These are phyloP conservation scores for Brachylomia viminalis DNA, from an alignment of 2,888 invertebrate species.

Conservation along the genomic window DNA sequence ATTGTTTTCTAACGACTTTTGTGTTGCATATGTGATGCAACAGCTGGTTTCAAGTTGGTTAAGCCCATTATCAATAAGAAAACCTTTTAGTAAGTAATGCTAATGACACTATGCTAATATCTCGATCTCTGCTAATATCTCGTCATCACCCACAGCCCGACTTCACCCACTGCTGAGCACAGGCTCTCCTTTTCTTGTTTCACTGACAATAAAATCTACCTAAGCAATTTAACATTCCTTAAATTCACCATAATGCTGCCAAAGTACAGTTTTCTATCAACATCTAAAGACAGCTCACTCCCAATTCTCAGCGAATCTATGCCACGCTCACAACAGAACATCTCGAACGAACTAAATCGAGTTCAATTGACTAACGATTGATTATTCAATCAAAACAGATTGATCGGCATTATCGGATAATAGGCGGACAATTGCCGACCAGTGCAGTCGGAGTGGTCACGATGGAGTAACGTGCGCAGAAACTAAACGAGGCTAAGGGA, in stretches of 20 bases:
- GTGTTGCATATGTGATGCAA: background rate
- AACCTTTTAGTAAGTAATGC: background rate
- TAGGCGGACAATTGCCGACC: constrained; percentile 77
- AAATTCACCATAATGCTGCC: background rate
- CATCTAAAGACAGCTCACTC: constrained; percentile 14
- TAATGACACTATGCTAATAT: too few relatives aligned
- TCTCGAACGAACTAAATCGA: constrained; percentile 77
- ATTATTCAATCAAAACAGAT: constrained; percentile 89
- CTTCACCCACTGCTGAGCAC: too few relatives aligned
- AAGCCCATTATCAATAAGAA: background rate
- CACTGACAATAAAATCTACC: too few relatives aligned
- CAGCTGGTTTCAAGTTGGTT: background rate
- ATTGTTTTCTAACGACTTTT: background rate
- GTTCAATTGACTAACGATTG: constrained; percentile 90
- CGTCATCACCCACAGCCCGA: too few relatives aligned
- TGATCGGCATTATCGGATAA: constrained; percentile 90
- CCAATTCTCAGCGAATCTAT: constrained; percentile 56
- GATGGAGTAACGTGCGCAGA: constrained; percentile 66
- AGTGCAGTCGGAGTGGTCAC: constrained; percentile 70
- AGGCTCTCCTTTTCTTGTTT: too few relatives aligned
- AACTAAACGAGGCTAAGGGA: constrained; percentile 31
- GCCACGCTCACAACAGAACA: constrained; percentile 55
- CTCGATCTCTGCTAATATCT: too few relatives aligned
- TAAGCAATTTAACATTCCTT: background rate
- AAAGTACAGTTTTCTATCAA: background rate